Evolutionary conservation across 2,888 invertebrate genomes (phyloP).

Genomic region (Parthenolecanium corni): DNA sequence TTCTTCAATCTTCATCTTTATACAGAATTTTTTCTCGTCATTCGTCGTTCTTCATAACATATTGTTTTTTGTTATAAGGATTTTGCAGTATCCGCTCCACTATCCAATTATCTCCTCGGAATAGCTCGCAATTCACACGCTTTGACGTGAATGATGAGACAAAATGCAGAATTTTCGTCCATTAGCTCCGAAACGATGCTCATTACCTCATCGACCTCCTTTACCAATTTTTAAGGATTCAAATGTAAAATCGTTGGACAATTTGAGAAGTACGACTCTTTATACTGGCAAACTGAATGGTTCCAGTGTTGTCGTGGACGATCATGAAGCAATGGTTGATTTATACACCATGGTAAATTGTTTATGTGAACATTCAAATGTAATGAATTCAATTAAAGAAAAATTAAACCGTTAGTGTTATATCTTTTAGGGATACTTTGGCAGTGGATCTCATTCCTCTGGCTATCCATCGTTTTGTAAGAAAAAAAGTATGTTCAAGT

Average conservation of each 20-base stretch:
- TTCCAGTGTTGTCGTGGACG: slow-evolving; percentile 7
- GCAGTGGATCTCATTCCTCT: slow-evolving; percentile 15
- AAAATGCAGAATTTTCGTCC: slow-evolving; percentile 5
- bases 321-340: slow-evolving; percentile 2
- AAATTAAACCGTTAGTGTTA: too few species aligned
- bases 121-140: background rate
- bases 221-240: slow-evolving; percentile 1
- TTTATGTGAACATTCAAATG: background rate
- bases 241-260: background rate
- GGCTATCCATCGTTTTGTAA: slow-evolving; percentile 17
- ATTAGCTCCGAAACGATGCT: slow-evolving; percentile 11
- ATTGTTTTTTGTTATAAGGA: too few species aligned
- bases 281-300: slow-evolving; percentile 17
- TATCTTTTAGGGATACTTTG: slow-evolving; percentile 21
- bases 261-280: background rate
- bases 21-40: too few species aligned
- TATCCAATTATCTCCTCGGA: background rate
- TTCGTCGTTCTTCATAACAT: too few species aligned
- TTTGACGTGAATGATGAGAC: background rate
- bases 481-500: slow-evolving; percentile 6
- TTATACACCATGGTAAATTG: slow-evolving; percentile 18
- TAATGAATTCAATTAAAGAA: background rate
- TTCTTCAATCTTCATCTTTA: too few species aligned
- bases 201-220: slow-evolving; percentile 5
- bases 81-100: too few species aligned